Base-by-base conservation (phyloP, 1,140 invertebrate genomes). In the Scylla paramamosain region DNA sequence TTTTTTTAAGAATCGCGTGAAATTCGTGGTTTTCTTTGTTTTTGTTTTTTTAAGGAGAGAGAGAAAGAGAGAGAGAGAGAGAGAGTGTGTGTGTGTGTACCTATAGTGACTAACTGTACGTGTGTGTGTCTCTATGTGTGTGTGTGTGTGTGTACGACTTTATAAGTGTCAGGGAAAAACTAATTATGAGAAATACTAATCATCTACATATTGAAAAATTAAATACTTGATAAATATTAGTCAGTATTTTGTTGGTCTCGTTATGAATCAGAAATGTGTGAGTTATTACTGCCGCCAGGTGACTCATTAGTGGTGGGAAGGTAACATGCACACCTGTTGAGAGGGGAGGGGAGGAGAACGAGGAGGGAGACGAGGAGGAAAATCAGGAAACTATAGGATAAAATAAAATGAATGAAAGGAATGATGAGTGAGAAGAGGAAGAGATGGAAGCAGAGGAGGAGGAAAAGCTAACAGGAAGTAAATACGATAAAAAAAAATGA, bases 131-230 rank as follows among this genome's bases (percentile, higher is more conserved):
- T 31, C 0, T 87, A 12, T 87, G 86, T 29, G 86, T 29, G 89
- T 91, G 87, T 45, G 87, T 45, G 87, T 89, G 31, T 89, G 87
- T 89, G n/a, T n/a, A n/a, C n/a, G n/a, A n/a, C n/a, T n/a, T n/a
- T n/a, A 88, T 88, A 32, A 6, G 12, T 46, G 48, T n/a, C 16
- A 39, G 31, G 4, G 4, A 88, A 12, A 39, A 16, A 31, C 20
- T 31, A 39, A 88, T 31, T 32, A 88, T 29, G n/a, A 89, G 52
- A 25, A 25, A 77, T 8, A 77, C 67, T 77, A 20, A n/a, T 77
- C n/a, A 59, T 59, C 0, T 8, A 59, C 10, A 59, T 59, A 39
- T 1, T 3, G 67, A 77, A 77, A n/a, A 77, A 77, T 16, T 1
- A 77, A n/a, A 77, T n/a, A 77, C 6, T n/a, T 77, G 10, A 1